Conservation (phyloP, 1,140 invertebrate species). For the Paramacrobiotus metropolitanus region DNA sequence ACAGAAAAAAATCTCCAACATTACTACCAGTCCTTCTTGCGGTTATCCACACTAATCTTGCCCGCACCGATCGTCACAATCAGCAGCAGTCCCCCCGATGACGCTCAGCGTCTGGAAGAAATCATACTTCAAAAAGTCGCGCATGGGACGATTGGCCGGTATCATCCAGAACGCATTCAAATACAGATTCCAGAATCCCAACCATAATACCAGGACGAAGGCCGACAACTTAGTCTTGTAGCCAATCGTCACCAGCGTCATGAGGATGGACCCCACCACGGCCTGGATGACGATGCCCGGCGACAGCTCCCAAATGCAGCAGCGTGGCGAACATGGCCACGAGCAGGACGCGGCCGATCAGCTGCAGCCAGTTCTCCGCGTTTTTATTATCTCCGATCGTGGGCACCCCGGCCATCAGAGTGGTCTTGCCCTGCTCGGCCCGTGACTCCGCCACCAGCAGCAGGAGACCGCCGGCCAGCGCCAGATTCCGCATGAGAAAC, state of each 20-base stretch:
- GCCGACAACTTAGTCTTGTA: conserved; percentile 97
- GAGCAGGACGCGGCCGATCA: conserved; percentile 76
- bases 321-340: conserved; percentile 98
- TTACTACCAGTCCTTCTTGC: conserved; percentile 87
- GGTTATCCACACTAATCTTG: conserved; percentile 96
- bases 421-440: conserved; percentile 50
- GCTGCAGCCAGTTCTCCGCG: conserved; percentile 85
- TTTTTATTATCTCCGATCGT: conserved; percentile 73
- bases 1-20: background rate
- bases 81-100: conserved; percentile 91
- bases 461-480: conserved; percentile 77
- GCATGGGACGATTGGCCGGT: conserved; percentile 70
- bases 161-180: conserved; percentile 96
- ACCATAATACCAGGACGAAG: conserved; percentile 65
- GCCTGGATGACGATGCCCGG: conserved; percentile 71
- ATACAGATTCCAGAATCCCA: conserved; percentile 76
- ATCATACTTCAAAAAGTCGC: conserved; percentile 99
- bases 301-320: conserved; percentile 68
- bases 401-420: conserved; percentile 92
- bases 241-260: conserved; percentile 85
- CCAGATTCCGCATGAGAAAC: conserved; percentile 74
- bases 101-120: conserved; percentile 99
- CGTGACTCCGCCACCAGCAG: conserved; percentile 79
- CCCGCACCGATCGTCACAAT: conserved; percentile 93
- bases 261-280: conserved; percentile 70